These are phyloP conservation scores for Agriopis leucophaearia DNA, from an alignment of 2,888 invertebrate genomes.

Conservation along the genomic window DNA sequence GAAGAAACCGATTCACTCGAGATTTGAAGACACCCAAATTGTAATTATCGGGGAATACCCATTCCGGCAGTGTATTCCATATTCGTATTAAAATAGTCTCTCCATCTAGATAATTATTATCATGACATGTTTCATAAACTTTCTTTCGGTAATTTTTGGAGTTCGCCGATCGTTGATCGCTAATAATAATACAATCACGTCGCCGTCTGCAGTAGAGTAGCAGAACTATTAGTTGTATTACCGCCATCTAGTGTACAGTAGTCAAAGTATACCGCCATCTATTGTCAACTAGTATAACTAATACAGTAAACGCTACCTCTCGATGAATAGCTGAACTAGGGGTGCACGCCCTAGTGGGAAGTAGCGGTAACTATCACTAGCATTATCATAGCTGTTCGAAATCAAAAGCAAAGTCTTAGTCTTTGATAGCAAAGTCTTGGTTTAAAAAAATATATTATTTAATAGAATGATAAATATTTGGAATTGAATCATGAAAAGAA, in stretches of 20 bases:
- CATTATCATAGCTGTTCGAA: not conserved
- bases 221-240: constrained; percentile 19
- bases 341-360: not conserved
- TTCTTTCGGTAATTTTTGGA: not conserved
- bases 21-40: too few relatives aligned
- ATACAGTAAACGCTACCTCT: constrained; percentile 41
- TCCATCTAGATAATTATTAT: too few relatives aligned
- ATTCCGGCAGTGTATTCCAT: too few relatives aligned
- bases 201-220: constrained; percentile 52
- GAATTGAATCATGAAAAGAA: not conserved
- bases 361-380: not conserved
- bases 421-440: too few relatives aligned
- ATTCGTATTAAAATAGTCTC: too few relatives aligned
- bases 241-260: constrained; percentile 48
- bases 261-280: constrained; percentile 33
- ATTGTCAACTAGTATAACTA: constrained; percentile 35
- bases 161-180: too few relatives aligned
- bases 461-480: too few relatives aligned
- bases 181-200: constrained; percentile 23
- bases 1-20: too few relatives aligned
- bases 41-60: too few relatives aligned
- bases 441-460: too few relatives aligned
- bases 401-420: not conserved
- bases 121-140: not conserved
- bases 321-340: constrained; percentile 30